Conservation (phyloP, 2,888 invertebrate genomes). For the Lagria hirta region DNA sequence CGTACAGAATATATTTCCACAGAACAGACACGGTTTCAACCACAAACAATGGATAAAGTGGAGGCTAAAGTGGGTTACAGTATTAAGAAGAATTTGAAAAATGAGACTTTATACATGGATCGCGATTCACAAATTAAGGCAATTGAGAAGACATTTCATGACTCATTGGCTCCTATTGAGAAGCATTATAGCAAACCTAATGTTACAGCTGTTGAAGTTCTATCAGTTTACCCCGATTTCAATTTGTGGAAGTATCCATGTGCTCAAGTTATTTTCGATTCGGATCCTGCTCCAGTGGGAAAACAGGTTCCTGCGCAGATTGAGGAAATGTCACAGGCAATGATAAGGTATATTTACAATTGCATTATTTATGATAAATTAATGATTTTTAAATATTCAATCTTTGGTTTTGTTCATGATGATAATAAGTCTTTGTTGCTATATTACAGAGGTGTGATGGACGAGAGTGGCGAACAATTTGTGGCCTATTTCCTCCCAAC, state of each 20-base stretch:
- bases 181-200: conserved; percentile 97
- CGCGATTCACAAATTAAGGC: conserved; percentile 95
- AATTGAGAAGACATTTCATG: conserved; percentile 96
- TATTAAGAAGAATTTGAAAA: conserved; percentile 87
- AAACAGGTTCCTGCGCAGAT: conserved; percentile 84
- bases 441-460: conserved; percentile 90
- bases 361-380: too few species aligned
- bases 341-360: conserved; percentile 98
- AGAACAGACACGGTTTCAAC: conserved; percentile 96
- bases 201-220: conserved; percentile 85
- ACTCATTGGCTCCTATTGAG: conserved; percentile 79
- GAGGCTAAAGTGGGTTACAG: conserved; percentile 99
- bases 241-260: conserved; percentile 97
- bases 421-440: conserved; percentile 15
- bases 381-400: conserved; percentile 26
- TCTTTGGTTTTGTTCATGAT: conserved; percentile 1
- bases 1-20: conserved; percentile 99
- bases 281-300: conserved; percentile 92
- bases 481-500: conserved; percentile 98
- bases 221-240: conserved; percentile 93
- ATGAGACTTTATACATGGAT: conserved; percentile 93
- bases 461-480: conserved; percentile 98
- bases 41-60: conserved; percentile 94
- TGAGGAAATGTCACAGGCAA: conserved; percentile 98
- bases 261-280: conserved; percentile 97